Evolutionary conservation across 2,888 invertebrate species (phyloP).

Genomic region (Ophion obscuratus): DNA sequence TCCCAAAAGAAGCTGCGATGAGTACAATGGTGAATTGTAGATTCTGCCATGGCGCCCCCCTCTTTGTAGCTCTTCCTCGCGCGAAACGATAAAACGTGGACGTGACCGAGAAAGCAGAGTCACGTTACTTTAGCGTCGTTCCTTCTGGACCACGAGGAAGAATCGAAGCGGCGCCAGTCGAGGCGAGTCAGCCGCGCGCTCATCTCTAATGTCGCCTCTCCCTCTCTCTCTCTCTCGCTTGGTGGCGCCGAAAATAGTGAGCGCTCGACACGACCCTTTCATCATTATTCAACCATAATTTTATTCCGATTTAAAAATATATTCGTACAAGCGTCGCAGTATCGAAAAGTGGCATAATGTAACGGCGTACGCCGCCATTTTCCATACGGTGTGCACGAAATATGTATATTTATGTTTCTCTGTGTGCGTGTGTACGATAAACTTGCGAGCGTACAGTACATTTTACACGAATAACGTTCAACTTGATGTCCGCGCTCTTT

Average conservation of each 20-base stretch:
- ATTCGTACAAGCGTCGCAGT: conserved; percentile 71
- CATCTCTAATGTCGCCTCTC: conserved; percentile 37
- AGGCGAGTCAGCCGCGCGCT: conserved; percentile 75
- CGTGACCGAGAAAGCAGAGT: conserved; percentile 81
- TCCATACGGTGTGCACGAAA: conserved; percentile 12
- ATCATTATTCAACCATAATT: conserved; percentile 34
- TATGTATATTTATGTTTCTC: not conserved
- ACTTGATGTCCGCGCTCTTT: conserved; percentile 18
- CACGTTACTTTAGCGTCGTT: conserved; percentile 48
- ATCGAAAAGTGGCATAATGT: conserved; percentile 19
- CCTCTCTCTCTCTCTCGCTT: conserved; percentile 49
- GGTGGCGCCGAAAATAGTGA: too few species aligned
- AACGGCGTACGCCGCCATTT: not conserved
- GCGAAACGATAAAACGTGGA: conserved; percentile 68
- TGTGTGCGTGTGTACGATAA: not conserved
- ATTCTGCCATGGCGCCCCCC: conserved; percentile 34
- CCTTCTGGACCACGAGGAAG: conserved; percentile 62
- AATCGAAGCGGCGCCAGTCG: conserved; percentile 50
- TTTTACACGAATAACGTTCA: not conserved
- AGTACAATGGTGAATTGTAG: conserved; percentile 41
- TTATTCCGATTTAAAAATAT: conserved; percentile 77
- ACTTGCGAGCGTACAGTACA: not conserved
- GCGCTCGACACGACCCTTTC: not conserved
- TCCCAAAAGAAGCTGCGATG: conserved; percentile 22
- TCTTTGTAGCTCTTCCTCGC: conserved; percentile 13